Percentiles rank a stretch among this genome's conserved stretches.
These are phyloP conservation scores for Euplagia quadripunctaria DNA, from an alignment of 2,888 invertebrate species.

Conservation along the genomic window DNA sequence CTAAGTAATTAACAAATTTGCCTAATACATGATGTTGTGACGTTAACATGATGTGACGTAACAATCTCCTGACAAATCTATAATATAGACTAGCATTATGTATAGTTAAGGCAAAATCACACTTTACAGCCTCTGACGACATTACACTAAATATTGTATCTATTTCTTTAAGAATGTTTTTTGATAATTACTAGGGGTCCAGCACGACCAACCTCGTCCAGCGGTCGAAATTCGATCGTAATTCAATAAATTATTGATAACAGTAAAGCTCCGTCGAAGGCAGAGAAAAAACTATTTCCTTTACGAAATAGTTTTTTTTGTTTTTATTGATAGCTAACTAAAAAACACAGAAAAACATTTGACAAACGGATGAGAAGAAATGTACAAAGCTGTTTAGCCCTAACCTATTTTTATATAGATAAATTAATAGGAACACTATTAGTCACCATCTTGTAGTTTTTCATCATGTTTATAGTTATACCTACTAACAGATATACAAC, in stretches of 20 bases:
- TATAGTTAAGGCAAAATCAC: background rate
- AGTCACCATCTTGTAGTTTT: background rate
- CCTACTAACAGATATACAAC: background rate
- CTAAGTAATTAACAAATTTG: slow-evolving; percentile 27
- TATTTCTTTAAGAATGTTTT: background rate
- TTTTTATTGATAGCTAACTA: no score
- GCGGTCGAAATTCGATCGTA: background rate
- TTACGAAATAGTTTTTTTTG: no score
- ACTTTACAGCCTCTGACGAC: background rate
- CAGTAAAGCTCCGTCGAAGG: no score
- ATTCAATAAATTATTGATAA: no score
- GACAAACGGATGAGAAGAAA: background rate
- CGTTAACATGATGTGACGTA: slow-evolving; percentile 2
- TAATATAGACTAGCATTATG: background rate
- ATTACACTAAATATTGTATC: no score
- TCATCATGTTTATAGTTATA: background rate
- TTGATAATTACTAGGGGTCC: background rate
- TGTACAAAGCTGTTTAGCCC: no score
- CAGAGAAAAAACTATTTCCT: no score
- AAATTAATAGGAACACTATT: background rate
- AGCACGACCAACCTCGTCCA: no score
- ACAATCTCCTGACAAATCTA: background rate
- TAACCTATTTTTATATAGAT: background rate
- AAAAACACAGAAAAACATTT: no score
- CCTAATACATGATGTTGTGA: background rate